These are phyloP conservation scores for Rotaria socialis DNA, from an alignment of 2,888 invertebrate genomes.

Conservation along the genomic window DNA sequence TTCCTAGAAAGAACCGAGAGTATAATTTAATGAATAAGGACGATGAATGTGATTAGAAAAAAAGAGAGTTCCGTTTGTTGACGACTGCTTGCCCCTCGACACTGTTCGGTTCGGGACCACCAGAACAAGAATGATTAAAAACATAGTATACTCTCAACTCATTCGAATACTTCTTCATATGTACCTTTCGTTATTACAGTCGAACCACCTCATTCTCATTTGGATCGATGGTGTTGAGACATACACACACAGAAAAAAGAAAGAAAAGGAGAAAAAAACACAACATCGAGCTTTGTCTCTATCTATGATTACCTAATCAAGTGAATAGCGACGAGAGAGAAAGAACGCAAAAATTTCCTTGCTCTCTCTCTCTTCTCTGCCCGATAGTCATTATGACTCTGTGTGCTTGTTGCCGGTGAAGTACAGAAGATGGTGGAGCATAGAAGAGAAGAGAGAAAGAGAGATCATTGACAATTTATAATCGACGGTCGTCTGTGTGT, in stretches of 20 bases:
- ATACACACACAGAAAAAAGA: background rate
- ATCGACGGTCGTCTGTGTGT: background rate
- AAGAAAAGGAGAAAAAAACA: slow-evolving; percentile 25
- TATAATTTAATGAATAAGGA: slow-evolving; percentile 26
- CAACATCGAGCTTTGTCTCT: slow-evolving; percentile 24
- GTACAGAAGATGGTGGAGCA: slow-evolving; percentile 17
- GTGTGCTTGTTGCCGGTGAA: slow-evolving; percentile 20
- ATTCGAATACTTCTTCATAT: slow-evolving; percentile 26
- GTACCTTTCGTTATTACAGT: slow-evolving; percentile 32
- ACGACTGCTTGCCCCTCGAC: slow-evolving; percentile 11
- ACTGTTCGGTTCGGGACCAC: slow-evolving; percentile 17
- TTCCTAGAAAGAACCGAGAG: background rate
- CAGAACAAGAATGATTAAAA: slow-evolving; percentile 29
- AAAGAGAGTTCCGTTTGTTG: slow-evolving; percentile 26
- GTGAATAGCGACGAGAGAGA: slow-evolving; percentile 33
- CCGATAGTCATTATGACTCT: slow-evolving; percentile 32
- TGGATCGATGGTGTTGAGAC: slow-evolving; percentile 32
- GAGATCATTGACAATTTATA: slow-evolving; percentile 35
- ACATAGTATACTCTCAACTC: background rate
- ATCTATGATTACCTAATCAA: slow-evolving; percentile 38
- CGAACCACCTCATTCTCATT: slow-evolving; percentile 32
- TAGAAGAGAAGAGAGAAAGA: slow-evolving; percentile 1
- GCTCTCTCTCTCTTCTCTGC: slow-evolving; percentile 19
- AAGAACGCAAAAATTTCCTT: slow-evolving; percentile 17
- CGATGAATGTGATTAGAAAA: slow-evolving; percentile 31